Evolutionary conservation across 2,888 invertebrate species (phyloP).

Genomic region (Sinodicranocentrus sp.): DNA sequence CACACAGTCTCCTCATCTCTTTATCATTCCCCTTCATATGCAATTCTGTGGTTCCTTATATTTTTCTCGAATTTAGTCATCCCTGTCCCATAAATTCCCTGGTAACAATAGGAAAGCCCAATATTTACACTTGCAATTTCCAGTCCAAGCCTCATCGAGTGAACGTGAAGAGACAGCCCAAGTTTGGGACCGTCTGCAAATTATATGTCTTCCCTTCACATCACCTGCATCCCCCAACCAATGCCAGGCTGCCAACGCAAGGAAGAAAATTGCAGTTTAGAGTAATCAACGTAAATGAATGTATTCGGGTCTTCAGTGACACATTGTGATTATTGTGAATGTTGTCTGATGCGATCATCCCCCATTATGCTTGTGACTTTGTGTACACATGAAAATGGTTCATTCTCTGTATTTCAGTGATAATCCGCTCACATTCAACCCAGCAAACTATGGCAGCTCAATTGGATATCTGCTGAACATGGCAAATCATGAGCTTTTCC

Average conservation of each 20-base stretch:
- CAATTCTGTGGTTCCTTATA: background rate
- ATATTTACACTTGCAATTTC: slow-evolving; percentile 64
- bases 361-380: background rate
- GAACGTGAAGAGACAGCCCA: background rate
- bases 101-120: slow-evolving; percentile 53
- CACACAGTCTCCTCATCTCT: background rate
- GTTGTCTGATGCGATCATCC: background rate
- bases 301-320: slow-evolving; percentile 26
- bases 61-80: slow-evolving; percentile 55
- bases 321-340: slow-evolving; percentile 25
- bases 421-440: background rate
- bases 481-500: slow-evolving; percentile 40
- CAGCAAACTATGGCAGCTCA: background rate
- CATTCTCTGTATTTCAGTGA: background rate
- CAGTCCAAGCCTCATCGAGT: slow-evolving; percentile 20
- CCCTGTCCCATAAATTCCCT: slow-evolving; percentile 61
- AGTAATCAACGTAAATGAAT: slow-evolving; percentile 24
- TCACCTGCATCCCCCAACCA: background rate
- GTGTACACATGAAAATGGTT: slow-evolving; percentile 19
- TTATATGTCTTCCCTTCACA: background rate
- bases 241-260: background rate
- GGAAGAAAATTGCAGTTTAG: background rate
- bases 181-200: background rate
- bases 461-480: slow-evolving; percentile 11
- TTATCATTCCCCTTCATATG: background rate